Base-by-base conservation (phyloP, 2,113 vertebrate genomes). In the Mystacornis crossleyi region DNA sequence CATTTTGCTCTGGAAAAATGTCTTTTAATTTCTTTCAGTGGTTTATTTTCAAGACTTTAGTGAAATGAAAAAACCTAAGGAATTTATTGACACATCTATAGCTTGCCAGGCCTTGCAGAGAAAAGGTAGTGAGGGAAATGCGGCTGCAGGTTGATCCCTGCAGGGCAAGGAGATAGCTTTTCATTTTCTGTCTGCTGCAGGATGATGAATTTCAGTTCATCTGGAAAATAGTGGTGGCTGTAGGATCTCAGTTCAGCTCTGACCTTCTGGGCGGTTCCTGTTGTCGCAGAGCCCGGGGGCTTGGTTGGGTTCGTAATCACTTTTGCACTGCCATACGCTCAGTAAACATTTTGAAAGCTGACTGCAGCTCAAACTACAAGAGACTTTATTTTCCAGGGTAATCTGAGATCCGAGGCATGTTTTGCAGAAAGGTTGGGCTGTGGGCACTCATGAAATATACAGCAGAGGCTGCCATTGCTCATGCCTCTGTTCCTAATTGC, bases 91-190 rank as follows among this genome's bases (percentile, higher is more conserved):
- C 57, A 60, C 14, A 50, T 79, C 61, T 64, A 12, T 42, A 85
- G 40, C 47, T 95, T 38, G 19, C 93, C 64, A 72, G 53, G 89
- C 93, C 93, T 89, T 64, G 60, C 61, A 83, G 71, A 80, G 71
- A 66, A 91, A 51, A 95, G 47, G 23, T 78, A 70, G 85, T 1
- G 2, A 89, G 55, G 20, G 64, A 89, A 91, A 62, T 71, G 92
- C 86, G 94, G 88, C 93, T 95, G 92, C 72, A 95, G 88, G 88
- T 94, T 83, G 82, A 95, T 96, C 90, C 92, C 88, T 60, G 47
- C 79, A 57, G 86, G 93, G 88, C 88, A 93, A 60, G 57, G 54
- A 94, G 87, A 94, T 94, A 91, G 50, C 82, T 95, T 96, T 84
- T 93, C 72, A 61, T 94, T 94, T 92, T 86, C 65, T 25, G 1